A percentile compares a stretch with the other conserved stretches of the same genome.
Evolutionary conservation across 2,113 vertebrate genomes (phyloP).

Genomic region (Henicopernis longicauda): DNA sequence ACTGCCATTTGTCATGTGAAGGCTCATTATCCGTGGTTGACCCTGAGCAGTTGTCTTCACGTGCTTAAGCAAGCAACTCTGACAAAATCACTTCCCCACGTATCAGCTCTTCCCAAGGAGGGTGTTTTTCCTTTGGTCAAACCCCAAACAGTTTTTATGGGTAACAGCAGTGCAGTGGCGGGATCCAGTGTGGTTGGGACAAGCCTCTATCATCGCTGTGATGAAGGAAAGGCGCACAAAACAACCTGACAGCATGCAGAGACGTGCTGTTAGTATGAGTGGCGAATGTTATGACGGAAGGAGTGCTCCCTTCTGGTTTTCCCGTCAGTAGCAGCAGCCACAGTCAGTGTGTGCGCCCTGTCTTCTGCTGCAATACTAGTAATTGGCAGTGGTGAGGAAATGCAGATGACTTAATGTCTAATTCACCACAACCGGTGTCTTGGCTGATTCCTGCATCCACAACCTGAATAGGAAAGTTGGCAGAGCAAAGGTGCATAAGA

Average conservation of each 20-base stretch:
- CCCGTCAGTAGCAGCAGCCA: not conserved
- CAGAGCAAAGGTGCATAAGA: not conserved
- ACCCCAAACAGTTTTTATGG: not conserved
- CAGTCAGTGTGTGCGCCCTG: not conserved
- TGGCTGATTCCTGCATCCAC: not conserved
- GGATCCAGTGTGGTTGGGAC: not conserved
- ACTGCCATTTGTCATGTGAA: constrained; percentile 54
- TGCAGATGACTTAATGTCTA: constrained; percentile 11
- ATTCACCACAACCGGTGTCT: not conserved
- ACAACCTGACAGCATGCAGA: not conserved
- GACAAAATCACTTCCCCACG: not conserved
- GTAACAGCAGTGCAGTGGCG: not conserved
- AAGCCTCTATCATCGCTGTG: not conserved
- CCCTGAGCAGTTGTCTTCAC: constrained; percentile 4
- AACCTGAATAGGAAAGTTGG: not conserved
- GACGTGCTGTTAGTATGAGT: not conserved
- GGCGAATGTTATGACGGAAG: not conserved
- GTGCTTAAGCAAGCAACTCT: not conserved
- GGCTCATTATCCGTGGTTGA: constrained; percentile 11
- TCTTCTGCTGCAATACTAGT: not conserved
- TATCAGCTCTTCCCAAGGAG: not conserved
- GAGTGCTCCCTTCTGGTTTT: constrained; percentile 14
- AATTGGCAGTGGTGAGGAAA: constrained; percentile 8
- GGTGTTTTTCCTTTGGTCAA: not conserved
- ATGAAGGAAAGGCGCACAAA: not conserved